Evolutionary conservation across 2,888 invertebrate species (phyloP).

Genomic region (Lampropteryx suffumata): DNA sequence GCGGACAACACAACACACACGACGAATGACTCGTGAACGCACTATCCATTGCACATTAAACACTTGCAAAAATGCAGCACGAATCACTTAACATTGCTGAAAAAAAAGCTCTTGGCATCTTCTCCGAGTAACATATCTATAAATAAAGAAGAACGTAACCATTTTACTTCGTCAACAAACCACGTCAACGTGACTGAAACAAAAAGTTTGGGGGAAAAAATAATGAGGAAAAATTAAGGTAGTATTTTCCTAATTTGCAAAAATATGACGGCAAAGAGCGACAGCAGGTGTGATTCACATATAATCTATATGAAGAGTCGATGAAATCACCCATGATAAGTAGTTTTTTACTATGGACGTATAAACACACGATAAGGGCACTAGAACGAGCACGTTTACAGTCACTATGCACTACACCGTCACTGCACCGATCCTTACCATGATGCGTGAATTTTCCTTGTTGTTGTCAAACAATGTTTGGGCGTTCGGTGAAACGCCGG

Average conservation of each 20-base stretch:
- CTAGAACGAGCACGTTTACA: slow-evolving; percentile 50
- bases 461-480: slow-evolving; percentile 54
- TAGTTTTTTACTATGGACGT: slow-evolving; percentile 25
- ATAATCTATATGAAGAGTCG: slow-evolving; percentile 12
- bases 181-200: slow-evolving; percentile 23
- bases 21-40: slow-evolving; percentile 49
- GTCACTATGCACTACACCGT: slow-evolving; percentile 63
- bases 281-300: slow-evolving; percentile 2
- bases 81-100: slow-evolving; percentile 3
- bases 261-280: slow-evolving; percentile 3
- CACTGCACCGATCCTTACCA: slow-evolving; percentile 74
- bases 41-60: slow-evolving; percentile 35
- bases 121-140: slow-evolving; percentile 16
- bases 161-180: slow-evolving; percentile 21
- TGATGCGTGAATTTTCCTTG: slow-evolving; percentile 53
- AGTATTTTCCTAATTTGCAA: slow-evolving; percentile 4
- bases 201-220: slow-evolving; percentile 4
- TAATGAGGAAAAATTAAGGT: slow-evolving; percentile 12
- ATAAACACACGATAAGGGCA: slow-evolving; percentile 43
- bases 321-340: slow-evolving; percentile 18
- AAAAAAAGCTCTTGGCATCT: slow-evolving; percentile 18
- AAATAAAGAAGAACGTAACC: slow-evolving; percentile 23
- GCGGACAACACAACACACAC: slow-evolving; percentile 55
- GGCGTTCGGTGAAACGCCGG: slow-evolving; percentile 44
- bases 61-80: slow-evolving; percentile 11